A percentile compares a stretch with the other conserved stretches of the same genome.
Conservation (phyloP, 2,888 invertebrate species). For the Ectropis crepuscularia region DNA sequence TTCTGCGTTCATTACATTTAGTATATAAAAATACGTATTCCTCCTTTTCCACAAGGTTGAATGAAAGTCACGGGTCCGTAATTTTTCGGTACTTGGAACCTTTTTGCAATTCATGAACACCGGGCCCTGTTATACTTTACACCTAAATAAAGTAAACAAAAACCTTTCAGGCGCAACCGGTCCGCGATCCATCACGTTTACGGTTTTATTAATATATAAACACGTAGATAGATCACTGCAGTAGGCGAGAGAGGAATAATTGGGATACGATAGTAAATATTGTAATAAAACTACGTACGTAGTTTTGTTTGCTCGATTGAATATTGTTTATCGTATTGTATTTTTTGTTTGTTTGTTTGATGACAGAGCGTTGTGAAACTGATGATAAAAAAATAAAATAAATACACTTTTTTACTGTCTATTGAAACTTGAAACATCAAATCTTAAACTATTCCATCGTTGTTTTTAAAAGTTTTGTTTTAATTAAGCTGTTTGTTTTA, state of each 20-base stretch:
- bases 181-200: conserved; percentile 15
- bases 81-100: not conserved
- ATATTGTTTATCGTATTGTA: too few species aligned
- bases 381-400: too few species aligned
- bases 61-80: not conserved
- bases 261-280: conserved; percentile 5
- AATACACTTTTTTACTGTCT: too few species aligned
- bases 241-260: conserved; percentile 10
- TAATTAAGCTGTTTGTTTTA: too few species aligned
- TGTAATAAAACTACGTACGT: not conserved
- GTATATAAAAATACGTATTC: too few species aligned
- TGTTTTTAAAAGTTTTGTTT: too few species aligned
- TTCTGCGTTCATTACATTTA: too few species aligned
- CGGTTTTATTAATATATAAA: conserved; percentile 24
- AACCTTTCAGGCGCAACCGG: conserved; percentile 6
- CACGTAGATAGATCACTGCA: conserved; percentile 14
- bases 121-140: not conserved
- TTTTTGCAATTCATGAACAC: conserved; percentile 13
- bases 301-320: not conserved
- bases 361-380: too few species aligned
- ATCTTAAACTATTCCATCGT: too few species aligned
- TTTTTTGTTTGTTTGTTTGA: too few species aligned
- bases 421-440: too few species aligned
- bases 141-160: conserved; percentile 14
- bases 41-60: not conserved